phyloP scores from a whole-genome alignment of 2,113 vertebrate species.

The Ceyx melanurus region DNA sequence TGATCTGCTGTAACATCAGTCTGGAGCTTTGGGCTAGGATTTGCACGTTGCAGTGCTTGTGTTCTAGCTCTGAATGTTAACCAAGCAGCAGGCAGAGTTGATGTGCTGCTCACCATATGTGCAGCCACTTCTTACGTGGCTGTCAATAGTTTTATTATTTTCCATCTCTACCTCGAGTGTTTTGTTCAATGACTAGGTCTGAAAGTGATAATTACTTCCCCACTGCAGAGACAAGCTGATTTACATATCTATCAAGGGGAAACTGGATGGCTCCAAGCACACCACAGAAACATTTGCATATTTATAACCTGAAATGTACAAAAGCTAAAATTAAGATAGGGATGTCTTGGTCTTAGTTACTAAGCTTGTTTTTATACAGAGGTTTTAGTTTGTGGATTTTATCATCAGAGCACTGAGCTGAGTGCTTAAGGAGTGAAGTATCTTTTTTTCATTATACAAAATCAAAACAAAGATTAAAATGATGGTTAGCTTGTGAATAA shows the following conservation, averaged over 20 bases:
- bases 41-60: background rate
- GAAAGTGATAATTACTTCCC: conserved; percentile 65
- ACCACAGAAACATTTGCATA: conserved; percentile 43
- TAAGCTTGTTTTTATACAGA: conserved; percentile 38
- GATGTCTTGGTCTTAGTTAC: conserved; percentile 43
- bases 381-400: conserved; percentile 10
- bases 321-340: conserved; percentile 38
- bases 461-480: background rate
- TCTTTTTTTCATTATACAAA: conserved; percentile 16
- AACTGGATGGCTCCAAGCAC: conserved; percentile 34
- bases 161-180: conserved; percentile 44
- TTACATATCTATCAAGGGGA: conserved; percentile 62
- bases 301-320: conserved; percentile 43
- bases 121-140: conserved; percentile 12
- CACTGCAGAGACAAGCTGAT: conserved; percentile 36
- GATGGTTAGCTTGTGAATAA: background rate
- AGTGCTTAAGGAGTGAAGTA: background rate
- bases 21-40: background rate
- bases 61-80: conserved; percentile 38
- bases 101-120: conserved; percentile 45
- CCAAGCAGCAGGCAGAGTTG: background rate
- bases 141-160: conserved; percentile 62
- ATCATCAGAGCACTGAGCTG: background rate
- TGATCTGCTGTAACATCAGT: background rate
- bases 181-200: conserved; percentile 41